phyloP scores from a whole-genome alignment of 2,113 vertebrate species.

The Sinosuthora webbiana region DNA sequence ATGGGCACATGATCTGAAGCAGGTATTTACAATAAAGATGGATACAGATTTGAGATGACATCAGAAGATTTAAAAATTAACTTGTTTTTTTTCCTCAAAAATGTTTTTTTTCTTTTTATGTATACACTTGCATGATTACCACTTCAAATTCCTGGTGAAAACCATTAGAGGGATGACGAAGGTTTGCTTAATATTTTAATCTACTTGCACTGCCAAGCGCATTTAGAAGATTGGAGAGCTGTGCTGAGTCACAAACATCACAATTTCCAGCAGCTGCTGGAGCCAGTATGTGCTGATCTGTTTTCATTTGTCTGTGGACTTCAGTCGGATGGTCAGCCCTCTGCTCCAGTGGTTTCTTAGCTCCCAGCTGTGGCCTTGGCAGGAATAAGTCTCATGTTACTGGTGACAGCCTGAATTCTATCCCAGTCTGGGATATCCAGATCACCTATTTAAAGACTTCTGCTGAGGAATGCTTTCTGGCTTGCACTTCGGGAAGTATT shows the following conservation, averaged over 20 bases:
- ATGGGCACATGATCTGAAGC: neutral
- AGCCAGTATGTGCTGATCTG: neutral
- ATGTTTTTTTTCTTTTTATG: neutral
- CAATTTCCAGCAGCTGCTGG: neutral
- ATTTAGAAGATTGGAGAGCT: neutral
- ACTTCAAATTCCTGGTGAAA: neutral
- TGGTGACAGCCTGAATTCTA: neutral
- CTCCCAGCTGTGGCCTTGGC: neutral
- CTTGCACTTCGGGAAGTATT: neutral
- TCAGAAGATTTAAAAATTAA: neutral
- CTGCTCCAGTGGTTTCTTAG: rapidly evolving
- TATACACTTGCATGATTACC: neutral
- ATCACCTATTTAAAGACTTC: neutral
- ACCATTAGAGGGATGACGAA: neutral
- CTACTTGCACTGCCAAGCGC: neutral
- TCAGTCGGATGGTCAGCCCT: neutral
- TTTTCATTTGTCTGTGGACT: neutral
- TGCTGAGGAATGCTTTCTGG: neutral
- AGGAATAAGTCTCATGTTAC: neutral
- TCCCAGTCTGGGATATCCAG: neutral
- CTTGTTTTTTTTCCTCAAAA: neutral
- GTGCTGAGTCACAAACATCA: neutral
- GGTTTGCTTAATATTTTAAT: neutral
- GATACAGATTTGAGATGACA: neutral
- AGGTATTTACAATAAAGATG: neutral